Evolutionary conservation across 1,140 invertebrate species (phyloP), one percentile per base, ranked within the genome.

Genomic region (Pogonomyrmex barbatus): DNA sequence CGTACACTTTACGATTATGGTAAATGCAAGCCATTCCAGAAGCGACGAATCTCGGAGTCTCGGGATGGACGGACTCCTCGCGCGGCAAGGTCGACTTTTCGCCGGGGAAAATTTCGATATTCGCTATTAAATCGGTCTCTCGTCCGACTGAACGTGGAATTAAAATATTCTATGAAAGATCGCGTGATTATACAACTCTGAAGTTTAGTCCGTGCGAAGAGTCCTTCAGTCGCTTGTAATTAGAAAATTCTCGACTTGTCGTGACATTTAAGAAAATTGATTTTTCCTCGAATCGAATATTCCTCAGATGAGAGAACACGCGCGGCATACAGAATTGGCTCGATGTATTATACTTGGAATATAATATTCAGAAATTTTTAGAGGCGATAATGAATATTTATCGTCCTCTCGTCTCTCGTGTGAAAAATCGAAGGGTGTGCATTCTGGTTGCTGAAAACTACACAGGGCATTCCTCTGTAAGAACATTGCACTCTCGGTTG

Each of bases 311-410:
- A 33, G 45, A 54, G 24, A 45, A 33, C 24, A 30, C 36, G 24
- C 24, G 42, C 12, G 24, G 33, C 4, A 12, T 52, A 9, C 0
- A 39, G 33, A 39, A 17, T 47, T 14, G 2, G 12, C 45, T 14
- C 9, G 33, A 17, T 14, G 12, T 54, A 24, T 75, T 81, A 36
- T 33, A 60, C 45, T 82, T 52, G 39, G 9, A 17, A 52, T 54
- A 52, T 54, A 54, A 67, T 54, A 42, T 52, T n/a, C 30, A 14
- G 50, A 33, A 82, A 60, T 83, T 73, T 68, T 73, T 68, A 73
- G 30, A 58, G 54, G 14, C 79, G 30, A 83, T 83, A 62, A 83
- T 83, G 58, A 83, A 83, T 83, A 83, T 83, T 83, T 83, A 83
- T 83, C 79, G 42, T 30, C 33, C 14, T 68, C 42, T 68, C 5